Percentiles rank a stretch among this genome's conserved stretches.
phyloP scores from a whole-genome alignment of 2,113 vertebrate species.

The Meriones unguiculatus region DNA sequence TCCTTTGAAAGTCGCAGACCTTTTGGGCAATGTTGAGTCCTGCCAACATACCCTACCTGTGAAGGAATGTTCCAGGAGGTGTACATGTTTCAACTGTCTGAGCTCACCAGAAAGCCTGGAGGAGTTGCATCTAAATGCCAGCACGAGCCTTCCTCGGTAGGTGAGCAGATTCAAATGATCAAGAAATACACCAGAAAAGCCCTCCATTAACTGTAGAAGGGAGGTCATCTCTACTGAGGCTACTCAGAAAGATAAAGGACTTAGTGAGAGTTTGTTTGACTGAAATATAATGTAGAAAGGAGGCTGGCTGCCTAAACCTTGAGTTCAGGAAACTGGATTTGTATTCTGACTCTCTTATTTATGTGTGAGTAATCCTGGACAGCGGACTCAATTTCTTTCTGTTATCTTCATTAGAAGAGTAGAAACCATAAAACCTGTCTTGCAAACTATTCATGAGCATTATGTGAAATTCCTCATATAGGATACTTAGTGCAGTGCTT shows the following conservation, averaged over 20 bases:
- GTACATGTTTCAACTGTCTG: not conserved
- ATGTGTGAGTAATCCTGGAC: not conserved
- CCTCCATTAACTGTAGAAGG: not conserved
- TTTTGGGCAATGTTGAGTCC: not conserved
- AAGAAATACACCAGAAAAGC: not conserved
- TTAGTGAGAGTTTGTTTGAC: not conserved
- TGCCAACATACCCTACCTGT: not conserved
- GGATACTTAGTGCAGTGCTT: not conserved
- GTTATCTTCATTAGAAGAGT: not conserved
- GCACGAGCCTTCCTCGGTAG: not conserved
- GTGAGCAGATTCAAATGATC: not conserved
- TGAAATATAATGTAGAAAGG: not conserved
- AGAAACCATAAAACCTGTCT: not conserved
- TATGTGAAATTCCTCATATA: not conserved
- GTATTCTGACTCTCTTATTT: not conserved
- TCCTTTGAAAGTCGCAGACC: not conserved
- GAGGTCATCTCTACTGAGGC: not conserved
- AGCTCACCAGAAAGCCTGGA: constrained; percentile 12
- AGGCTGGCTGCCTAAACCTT: not conserved
- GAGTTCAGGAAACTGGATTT: not conserved
- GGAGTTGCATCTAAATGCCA: not conserved
- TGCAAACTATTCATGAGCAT: not conserved
- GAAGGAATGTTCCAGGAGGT: not conserved
- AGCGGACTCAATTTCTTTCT: not conserved
- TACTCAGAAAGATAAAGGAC: not conserved